phyloP scores from a whole-genome alignment of 2,888 invertebrate genomes.

The Urechis unicinctus region DNA sequence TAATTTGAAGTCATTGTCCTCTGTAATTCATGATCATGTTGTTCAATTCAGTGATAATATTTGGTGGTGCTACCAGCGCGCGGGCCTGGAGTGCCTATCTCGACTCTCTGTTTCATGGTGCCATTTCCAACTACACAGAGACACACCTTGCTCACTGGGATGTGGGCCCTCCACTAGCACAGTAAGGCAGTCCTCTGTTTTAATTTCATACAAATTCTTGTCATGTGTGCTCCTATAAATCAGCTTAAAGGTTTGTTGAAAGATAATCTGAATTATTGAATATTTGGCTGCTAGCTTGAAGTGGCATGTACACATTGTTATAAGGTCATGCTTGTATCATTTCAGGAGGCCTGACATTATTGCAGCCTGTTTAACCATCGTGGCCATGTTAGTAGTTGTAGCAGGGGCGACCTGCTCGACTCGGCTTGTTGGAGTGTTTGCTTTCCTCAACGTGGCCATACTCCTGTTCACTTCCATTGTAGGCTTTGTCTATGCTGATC shows the following conservation, averaged over 20 bases:
- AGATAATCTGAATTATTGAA: conserved; percentile 10
- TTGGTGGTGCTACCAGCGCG: conserved; percentile 57
- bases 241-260: background rate
- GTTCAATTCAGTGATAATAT: conserved; percentile 55
- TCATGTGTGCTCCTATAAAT: no score
- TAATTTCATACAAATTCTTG: background rate
- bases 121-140: conserved; percentile 41
- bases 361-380: conserved; percentile 42
- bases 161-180: conserved; percentile 8
- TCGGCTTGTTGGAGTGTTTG: conserved; percentile 48
- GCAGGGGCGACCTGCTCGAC: conserved; percentile 49
- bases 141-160: conserved; percentile 8
- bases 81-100: conserved; percentile 52
- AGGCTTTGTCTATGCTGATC: conserved; percentile 79
- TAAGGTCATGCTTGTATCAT: no score
- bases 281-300: no score
- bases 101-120: conserved; percentile 49
- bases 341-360: conserved; percentile 50
- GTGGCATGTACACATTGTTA: no score
- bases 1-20: no score
- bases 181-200: background rate
- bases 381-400: conserved; percentile 53
- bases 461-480: conserved; percentile 54
- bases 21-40: conserved; percentile 20
- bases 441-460: conserved; percentile 45